Evolutionary conservation across 2,888 invertebrate genomes (phyloP).

Genomic region (Microdon myrmicae): DNA sequence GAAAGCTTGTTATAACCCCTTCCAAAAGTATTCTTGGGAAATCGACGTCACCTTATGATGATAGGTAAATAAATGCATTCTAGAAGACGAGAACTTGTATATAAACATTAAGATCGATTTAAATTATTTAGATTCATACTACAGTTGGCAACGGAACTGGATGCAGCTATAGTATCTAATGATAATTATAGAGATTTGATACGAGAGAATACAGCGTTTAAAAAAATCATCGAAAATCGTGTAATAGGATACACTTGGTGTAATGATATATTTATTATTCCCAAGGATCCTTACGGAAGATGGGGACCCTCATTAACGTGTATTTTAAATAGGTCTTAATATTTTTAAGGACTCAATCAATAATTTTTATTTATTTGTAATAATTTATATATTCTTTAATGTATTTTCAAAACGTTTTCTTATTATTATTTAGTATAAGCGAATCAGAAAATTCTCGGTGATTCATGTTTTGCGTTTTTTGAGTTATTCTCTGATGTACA

Average conservation of each 20-base stretch:
- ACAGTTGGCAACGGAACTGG: slow-evolving; percentile 76
- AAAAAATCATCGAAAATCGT: slow-evolving; percentile 74
- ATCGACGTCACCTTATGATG: slow-evolving; percentile 76
- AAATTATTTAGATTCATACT: slow-evolving; percentile 79
- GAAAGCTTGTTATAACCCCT: slow-evolving; percentile 78
- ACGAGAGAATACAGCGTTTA: slow-evolving; percentile 74
- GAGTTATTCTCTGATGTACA: too few species aligned
- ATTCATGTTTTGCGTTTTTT: too few species aligned
- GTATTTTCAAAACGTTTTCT: too few species aligned
- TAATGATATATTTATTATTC: slow-evolving; percentile 83
- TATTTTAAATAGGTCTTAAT: slow-evolving; percentile 69
- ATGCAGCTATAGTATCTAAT: slow-evolving; percentile 78
- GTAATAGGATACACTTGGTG: slow-evolving; percentile 83
- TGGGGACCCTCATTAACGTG: slow-evolving; percentile 75
- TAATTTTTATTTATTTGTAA: slow-evolving; percentile 8
- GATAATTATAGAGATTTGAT: slow-evolving; percentile 80
- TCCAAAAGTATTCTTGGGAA: slow-evolving; percentile 75
- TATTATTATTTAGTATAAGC: too few species aligned
- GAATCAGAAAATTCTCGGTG: too few species aligned
- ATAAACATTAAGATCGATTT: too few species aligned
- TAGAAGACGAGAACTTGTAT: too few species aligned
- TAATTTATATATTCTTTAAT: not conserved
- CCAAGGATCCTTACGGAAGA: slow-evolving; percentile 81
- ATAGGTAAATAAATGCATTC: slow-evolving; percentile 71
- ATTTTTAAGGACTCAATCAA: not conserved